These are phyloP conservation scores for Hippocampus abdominalis DNA, from an alignment of 2,113 vertebrate genomes.

Conservation along the genomic window DNA sequence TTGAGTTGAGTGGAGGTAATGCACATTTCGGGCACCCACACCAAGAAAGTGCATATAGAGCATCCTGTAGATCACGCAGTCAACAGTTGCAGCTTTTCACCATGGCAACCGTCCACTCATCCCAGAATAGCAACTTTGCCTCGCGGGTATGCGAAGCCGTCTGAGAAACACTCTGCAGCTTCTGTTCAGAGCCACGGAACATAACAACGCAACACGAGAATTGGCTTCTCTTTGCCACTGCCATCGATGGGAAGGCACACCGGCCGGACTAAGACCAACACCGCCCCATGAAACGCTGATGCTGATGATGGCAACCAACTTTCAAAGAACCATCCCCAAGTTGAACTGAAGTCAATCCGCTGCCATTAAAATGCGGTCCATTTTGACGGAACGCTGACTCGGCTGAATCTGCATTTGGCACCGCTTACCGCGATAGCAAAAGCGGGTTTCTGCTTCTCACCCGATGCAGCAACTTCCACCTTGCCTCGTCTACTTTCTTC, in stretches of 20 bases:
- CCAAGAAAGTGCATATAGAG: constrained; percentile 14
- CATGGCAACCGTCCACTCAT: constrained; percentile 62
- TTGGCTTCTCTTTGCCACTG: background rate
- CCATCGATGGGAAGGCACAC: background rate
- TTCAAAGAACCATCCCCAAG: too few species aligned
- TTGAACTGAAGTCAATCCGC: too few species aligned
- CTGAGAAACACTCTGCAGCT: constrained; percentile 21
- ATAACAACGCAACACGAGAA: background rate
- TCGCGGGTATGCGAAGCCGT: constrained; percentile 41
- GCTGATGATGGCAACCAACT: too few species aligned
- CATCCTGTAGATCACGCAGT: constrained; percentile 21
- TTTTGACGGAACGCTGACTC: too few species aligned
- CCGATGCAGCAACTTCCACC: too few species aligned
- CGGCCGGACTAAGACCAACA: too few species aligned
- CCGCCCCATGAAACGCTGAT: too few species aligned
- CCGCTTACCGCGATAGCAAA: too few species aligned
- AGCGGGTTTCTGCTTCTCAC: too few species aligned
- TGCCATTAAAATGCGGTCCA: too few species aligned
- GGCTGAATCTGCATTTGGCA: too few species aligned
- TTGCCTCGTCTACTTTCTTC: too few species aligned
- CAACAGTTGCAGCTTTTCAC: constrained; percentile 48
- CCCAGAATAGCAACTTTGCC: constrained; percentile 59
- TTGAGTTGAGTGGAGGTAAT: background rate
- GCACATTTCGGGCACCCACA: constrained; percentile 7
- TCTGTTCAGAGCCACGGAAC: background rate